Conservation (phyloP, 2,888 invertebrate genomes). For the Tineola bisselliella region DNA sequence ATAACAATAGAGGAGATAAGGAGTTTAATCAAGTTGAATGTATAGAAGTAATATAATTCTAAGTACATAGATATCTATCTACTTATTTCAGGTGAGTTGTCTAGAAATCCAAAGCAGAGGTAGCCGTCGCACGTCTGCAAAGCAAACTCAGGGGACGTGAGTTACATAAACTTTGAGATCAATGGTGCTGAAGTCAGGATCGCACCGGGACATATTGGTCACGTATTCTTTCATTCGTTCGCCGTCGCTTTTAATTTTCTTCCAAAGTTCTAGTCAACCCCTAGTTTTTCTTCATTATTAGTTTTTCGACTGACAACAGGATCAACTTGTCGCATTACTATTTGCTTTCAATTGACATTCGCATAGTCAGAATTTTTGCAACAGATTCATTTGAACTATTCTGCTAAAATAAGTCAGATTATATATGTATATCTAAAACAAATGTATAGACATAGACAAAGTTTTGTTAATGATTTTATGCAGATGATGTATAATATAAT, state of each 20-base stretch:
- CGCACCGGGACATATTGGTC: constrained; percentile 53
- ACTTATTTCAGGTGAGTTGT: constrained; percentile 8
- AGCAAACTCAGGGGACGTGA: constrained; percentile 58
- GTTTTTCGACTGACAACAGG: constrained; percentile 20
- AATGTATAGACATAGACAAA: too few relatives aligned
- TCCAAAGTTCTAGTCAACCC: constrained; percentile 28
- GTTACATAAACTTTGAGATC: constrained; percentile 45
- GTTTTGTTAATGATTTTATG: too few relatives aligned
- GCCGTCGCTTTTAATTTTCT: constrained; percentile 53
- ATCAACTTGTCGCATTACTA: not conserved
- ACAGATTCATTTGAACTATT: too few relatives aligned
- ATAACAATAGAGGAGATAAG: not conserved
- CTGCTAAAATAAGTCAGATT: too few relatives aligned
- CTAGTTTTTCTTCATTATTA: constrained; percentile 34
- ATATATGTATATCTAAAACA: too few relatives aligned
- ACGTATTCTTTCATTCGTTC: constrained; percentile 50
- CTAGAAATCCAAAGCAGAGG: constrained; percentile 23
- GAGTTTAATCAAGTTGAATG: not conserved
- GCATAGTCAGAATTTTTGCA: too few relatives aligned
- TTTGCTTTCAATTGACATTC: too few relatives aligned
- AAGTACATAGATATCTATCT: not conserved
- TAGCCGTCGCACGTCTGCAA: constrained; percentile 52
- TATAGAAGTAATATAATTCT: not conserved
- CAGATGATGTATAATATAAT: too few relatives aligned
- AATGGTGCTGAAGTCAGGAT: constrained; percentile 26